These are phyloP conservation scores for Halcyon badia DNA, from an alignment of 2,797 vertebrate species.

Conservation along the genomic window DNA sequence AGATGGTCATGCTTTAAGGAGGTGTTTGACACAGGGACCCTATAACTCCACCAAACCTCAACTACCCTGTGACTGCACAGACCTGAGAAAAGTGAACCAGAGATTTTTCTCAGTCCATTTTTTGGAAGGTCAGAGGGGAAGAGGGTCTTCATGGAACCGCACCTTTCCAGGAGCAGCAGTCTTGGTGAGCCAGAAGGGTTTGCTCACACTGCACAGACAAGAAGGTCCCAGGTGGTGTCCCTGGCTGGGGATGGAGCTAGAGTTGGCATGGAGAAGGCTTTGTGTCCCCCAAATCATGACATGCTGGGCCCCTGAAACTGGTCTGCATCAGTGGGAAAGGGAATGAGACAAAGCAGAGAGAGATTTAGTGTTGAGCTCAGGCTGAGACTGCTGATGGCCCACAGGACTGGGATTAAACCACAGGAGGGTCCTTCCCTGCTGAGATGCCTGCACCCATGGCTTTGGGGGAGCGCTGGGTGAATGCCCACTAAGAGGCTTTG, in stretches of 20 bases:
- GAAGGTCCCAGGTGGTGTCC: background rate
- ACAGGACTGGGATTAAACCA: background rate
- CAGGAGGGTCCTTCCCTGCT: background rate
- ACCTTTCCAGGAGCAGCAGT: background rate
- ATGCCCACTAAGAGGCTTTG: background rate
- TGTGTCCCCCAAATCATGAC: background rate
- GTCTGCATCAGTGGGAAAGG: background rate
- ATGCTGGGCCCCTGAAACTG: background rate
- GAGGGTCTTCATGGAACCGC: background rate
- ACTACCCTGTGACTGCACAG: background rate
- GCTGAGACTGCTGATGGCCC: background rate
- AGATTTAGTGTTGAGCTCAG: background rate
- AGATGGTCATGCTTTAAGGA: background rate
- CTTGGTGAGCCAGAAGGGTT: background rate
- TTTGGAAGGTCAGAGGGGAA: background rate
- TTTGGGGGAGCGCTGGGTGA: background rate
- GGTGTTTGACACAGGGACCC: background rate
- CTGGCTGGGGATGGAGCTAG: background rate
- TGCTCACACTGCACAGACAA: background rate
- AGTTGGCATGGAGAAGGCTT: background rate
- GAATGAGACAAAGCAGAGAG: background rate
- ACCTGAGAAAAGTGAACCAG: background rate
- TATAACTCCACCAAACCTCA: background rate
- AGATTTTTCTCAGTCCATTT: background rate
- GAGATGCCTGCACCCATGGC: accelerated